Base-by-base conservation (phyloP, 37 sponge, comb jelly and placozoan genomes). In the Crambe crambe region DNA sequence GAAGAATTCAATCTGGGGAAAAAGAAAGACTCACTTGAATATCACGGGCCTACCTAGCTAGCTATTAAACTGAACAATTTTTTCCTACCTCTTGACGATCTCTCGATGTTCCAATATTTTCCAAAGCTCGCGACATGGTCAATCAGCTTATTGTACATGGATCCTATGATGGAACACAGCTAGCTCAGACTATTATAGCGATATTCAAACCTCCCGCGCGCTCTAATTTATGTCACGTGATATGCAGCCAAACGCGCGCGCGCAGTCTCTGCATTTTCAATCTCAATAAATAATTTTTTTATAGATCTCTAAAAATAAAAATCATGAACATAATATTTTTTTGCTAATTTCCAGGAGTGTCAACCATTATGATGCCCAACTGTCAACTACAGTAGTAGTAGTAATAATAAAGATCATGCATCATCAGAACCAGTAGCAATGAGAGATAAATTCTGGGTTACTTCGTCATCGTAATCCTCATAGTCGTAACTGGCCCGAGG, bases 401-500 rank as follows among this genome's bases (percentile, higher is more conserved):
- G 51, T 15, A 47, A 12, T 12, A 15, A 47, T 15, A 12, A 12
- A 47, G 51, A 15, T 47, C 51, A 47, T 47, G 6, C 51, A n/a
- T n/a, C n/a, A n/a, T n/a, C n/a, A n/a, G n/a, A n/a, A 51, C 54
- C 54, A 63, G 54, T 9, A 51, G 54, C 15, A 9, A 9, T 9
- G 15, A 51, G 61, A 25, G 61, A 60, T 3, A 83, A 63, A 5
- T 64, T 77, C 36, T 84, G 85, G 15, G 77, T 77, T 3, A 76
- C 85, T 41, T 84, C 77, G 44, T 84, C 85, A 27, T 83, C 75
- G 23, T 79, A 73, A 89, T 22, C 23, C 23, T 41, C 44, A 23
- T 58, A 72, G 57, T 90, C 86, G 38, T 85, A 90, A 57, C 82
- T 81, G 44, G 81, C 60, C 18, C 75, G 76, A 22, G 86, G 90